A percentile compares a stretch with the other conserved stretches of the same genome.
phyloP scores from a whole-genome alignment of 2,113 vertebrate species.

The Rhinoderma darwinii region DNA sequence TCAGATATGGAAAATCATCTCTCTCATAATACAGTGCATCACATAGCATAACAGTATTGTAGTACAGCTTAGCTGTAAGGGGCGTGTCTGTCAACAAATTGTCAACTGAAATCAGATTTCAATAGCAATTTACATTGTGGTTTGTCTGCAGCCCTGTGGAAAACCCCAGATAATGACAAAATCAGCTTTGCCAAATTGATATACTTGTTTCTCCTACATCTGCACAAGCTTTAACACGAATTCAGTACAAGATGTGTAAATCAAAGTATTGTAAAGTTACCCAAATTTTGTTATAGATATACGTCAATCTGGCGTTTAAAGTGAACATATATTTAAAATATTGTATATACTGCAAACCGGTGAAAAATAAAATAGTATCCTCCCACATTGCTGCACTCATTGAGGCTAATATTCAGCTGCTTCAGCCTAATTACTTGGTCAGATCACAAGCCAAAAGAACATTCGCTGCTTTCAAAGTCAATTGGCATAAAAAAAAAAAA shows the following conservation, averaged over 20 bases:
- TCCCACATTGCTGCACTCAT: slow-evolving; percentile 2
- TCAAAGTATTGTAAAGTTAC: not conserved
- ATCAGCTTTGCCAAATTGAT: too few species aligned
- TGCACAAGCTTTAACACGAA: too few species aligned
- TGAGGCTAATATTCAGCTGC: slow-evolving; percentile 28
- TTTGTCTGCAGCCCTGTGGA: too few species aligned
- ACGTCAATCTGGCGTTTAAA: not conserved
- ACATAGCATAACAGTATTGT: too few species aligned
- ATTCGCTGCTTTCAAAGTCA: slow-evolving; percentile 59
- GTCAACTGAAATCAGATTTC: not conserved
- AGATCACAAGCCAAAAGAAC: slow-evolving; percentile 47
- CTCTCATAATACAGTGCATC: too few species aligned
- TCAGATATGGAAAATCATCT: too few species aligned
- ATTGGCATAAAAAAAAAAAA: slow-evolving; percentile 62
- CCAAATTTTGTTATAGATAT: not conserved
- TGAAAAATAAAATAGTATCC: not conserved
- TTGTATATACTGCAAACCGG: not conserved
- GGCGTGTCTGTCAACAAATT: not conserved
- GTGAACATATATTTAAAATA: not conserved
- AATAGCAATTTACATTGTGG: too few species aligned
- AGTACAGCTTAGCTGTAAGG: too few species aligned
- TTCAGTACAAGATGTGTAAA: not conserved
- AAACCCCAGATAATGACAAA: too few species aligned
- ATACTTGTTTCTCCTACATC: too few species aligned
- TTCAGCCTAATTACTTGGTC: slow-evolving; percentile 58